Percentiles rank a stretch among this genome's conserved stretches.
Conservation (phyloP, 2,113 vertebrate species). For the Maccullochella peelii region DNA sequence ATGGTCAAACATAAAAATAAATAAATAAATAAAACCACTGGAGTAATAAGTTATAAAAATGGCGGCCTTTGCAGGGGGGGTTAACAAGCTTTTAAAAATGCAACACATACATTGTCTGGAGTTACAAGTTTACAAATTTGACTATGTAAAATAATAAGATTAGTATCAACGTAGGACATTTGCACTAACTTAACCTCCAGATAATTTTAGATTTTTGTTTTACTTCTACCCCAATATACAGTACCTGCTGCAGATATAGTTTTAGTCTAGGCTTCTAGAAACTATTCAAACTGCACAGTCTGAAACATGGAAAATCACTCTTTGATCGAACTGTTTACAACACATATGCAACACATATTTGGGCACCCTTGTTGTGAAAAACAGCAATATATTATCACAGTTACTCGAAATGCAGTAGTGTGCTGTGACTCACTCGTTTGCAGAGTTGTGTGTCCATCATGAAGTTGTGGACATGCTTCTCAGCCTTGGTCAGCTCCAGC, state of each 20-base stretch:
- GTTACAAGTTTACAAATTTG: too few relatives aligned
- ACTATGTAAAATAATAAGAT: neutral
- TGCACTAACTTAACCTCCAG: neutral
- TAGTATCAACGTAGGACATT: neutral
- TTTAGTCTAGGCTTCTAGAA: neutral
- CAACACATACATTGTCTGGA: too few relatives aligned
- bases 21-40: neutral
- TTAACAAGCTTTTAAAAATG: too few relatives aligned
- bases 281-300: neutral
- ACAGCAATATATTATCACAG: neutral
- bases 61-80: too few relatives aligned
- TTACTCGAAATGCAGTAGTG: neutral
- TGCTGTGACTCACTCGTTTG: constrained; percentile 90
- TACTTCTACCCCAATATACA: neutral
- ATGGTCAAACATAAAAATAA: neutral
- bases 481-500: constrained; percentile 96
- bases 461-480: constrained; percentile 98
- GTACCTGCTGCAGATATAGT: neutral
- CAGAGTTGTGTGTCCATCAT: constrained; percentile 99
- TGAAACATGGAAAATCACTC: neutral
- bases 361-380: neutral
- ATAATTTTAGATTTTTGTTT: neutral
- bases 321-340: neutral
- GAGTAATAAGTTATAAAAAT: neutral
- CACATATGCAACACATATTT: neutral